Base-by-base conservation (phyloP, 2,888 invertebrate species). In the Charanyca ferruginea region DNA sequence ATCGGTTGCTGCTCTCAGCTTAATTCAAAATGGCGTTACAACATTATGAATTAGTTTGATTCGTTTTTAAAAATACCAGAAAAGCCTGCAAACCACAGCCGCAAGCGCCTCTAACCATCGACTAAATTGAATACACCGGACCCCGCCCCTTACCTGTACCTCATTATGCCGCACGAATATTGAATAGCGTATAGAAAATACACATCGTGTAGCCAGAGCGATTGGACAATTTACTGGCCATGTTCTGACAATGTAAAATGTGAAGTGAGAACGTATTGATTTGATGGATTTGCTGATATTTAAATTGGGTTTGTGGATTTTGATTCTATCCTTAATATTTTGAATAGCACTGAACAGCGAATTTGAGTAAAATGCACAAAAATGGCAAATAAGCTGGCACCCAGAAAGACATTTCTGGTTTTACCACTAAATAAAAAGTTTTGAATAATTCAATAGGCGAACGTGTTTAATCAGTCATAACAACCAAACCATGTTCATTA, bases 131-230 rank as follows among this genome's bases (percentile, higher is more conserved):
- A 85, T 79, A 73, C 73, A 74, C 23, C 44, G 54, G 62, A 65
- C 67, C 81, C 78, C 88, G 87, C 88, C 88, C 71, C 79, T 87
- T 84, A 79, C 83, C 81, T 88, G 87, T 87, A 82, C 84, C 78
- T 83, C 75, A 81, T 85, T 83, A 82, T 69, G 45, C 73, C 52
- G 69, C 47, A 66, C 73, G 72, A 71, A 81, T 73, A 80, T 79
- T 80, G 79, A 85, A 79, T 79, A 70, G 73, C 71, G 72, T 74
- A 66, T 75, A 78, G 66, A 78, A 81, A 73, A 66, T 61, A 81
- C 73, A 58, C 59, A 65, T 57, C 76, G 57, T 61, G 72, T 77
- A 49, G 62, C 20, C 72, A 32, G 52, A 57, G 23, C 67, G 58
- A 78, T 77, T 67, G 71, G 62, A 77, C 57, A 65, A 78, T 77